Evolutionary conservation across 1,140 invertebrate genomes (phyloP).

Genomic region (Micrasema longulum): DNA sequence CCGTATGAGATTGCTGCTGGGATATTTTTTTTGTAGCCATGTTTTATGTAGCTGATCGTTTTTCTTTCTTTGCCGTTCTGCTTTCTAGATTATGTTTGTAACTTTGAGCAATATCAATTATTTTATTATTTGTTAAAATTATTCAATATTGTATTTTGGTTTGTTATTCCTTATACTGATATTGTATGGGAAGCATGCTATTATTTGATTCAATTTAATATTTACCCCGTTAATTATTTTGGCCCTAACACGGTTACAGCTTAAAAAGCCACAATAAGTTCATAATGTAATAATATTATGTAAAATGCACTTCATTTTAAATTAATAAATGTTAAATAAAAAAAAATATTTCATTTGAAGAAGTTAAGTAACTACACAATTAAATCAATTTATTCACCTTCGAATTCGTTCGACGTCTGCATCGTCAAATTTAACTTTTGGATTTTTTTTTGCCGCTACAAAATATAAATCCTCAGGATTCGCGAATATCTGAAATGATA

Average conservation of each 20-base stretch:
- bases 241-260: not conserved
- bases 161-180: too few species aligned
- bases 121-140: too few species aligned
- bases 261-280: not conserved
- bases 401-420: slow-evolving; percentile 60
- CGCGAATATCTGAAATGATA: slow-evolving; percentile 52
- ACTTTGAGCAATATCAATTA: too few species aligned
- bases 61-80: too few species aligned
- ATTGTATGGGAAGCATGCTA: not conserved
- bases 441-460: not conserved
- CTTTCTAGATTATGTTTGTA: too few species aligned
- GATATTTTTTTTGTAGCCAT: too few species aligned
- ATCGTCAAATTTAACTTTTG: slow-evolving; percentile 58
- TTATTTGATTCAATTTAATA: not conserved
- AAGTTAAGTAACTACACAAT: not conserved
- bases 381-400: slow-evolving; percentile 13
- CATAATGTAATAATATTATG: not conserved
- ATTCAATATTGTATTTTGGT: too few species aligned
- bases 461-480: slow-evolving; percentile 60
- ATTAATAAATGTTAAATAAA: not conserved
- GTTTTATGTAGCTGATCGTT: too few species aligned
- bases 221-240: not conserved
- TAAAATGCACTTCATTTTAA: not conserved
- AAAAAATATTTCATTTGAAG: not conserved
- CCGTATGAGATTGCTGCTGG: too few species aligned